Percentiles rank a stretch among this genome's conserved stretches.
These are phyloP conservation scores for Misgurnus mizolepis DNA, from an alignment of 2,113 vertebrate species.

Conservation along the genomic window DNA sequence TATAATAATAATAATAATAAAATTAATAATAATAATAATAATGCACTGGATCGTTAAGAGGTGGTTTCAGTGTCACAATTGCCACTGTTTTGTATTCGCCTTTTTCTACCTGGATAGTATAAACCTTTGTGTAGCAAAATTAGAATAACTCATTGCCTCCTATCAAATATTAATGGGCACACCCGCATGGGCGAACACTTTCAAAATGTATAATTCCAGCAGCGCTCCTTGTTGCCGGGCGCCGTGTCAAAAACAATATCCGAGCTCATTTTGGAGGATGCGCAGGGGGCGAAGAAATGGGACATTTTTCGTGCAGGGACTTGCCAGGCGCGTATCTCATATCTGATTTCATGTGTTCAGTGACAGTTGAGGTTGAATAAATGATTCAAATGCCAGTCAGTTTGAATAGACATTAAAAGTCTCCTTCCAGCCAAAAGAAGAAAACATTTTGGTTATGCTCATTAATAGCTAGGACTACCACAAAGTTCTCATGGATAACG, in stretches of 20 bases:
- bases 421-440: neutral
- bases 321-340: constrained; percentile 43
- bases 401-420: constrained; percentile 24
- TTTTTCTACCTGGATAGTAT: constrained; percentile 71
- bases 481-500: neutral
- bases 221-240: constrained; percentile 52
- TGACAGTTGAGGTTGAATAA: constrained; percentile 50
- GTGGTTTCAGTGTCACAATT: neutral
- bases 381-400: constrained; percentile 48
- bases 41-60: neutral
- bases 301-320: constrained; percentile 35
- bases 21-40: constrained; percentile 19
- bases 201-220: constrained; percentile 64
- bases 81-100: constrained; percentile 39
- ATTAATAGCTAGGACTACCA: neutral
- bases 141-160: constrained; percentile 65
- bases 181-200: constrained; percentile 56
- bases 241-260: constrained; percentile 73
- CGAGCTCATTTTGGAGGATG: constrained; percentile 66
- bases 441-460: neutral
- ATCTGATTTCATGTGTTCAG: constrained; percentile 57
- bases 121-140: constrained; percentile 82
- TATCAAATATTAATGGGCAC: constrained; percentile 78
- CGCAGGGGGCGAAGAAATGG: constrained; percentile 41
- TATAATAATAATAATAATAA: neutral